phyloP scores from a whole-genome alignment of 2,797 vertebrate species.

The Presbytis comata region DNA sequence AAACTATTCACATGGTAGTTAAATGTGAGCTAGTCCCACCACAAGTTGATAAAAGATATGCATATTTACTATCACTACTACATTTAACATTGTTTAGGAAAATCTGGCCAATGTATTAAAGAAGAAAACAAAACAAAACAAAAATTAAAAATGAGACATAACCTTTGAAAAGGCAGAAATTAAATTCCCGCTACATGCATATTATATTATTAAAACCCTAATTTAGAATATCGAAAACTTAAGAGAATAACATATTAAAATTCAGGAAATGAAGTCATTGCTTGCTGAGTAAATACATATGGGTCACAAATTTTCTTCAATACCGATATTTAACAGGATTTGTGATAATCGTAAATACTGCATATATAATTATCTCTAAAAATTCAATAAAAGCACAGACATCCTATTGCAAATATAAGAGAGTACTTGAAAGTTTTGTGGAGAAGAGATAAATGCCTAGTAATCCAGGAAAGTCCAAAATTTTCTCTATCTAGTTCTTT shows the following conservation, averaged over 20 bases:
- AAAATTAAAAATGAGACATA: not conserved
- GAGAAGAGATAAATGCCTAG: not conserved
- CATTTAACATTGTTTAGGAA: not conserved
- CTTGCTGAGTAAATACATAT: not conserved
- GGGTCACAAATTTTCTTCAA: not conserved
- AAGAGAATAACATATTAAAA: not conserved
- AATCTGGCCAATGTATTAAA: not conserved
- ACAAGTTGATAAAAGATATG: not conserved
- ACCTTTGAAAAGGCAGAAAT: not conserved
- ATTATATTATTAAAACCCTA: not conserved
- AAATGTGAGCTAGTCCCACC: not conserved
- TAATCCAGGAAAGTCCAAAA: not conserved
- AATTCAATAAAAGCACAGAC: not conserved
- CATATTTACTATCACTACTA: not conserved
- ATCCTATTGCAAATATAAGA: not conserved
- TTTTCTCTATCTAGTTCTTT: not conserved
- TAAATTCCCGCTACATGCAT: not conserved
- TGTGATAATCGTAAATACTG: not conserved
- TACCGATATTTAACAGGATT: not conserved
- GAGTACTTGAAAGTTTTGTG: not conserved
- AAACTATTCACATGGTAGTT: not conserved
- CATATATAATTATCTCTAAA: not conserved
- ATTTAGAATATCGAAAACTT: not conserved
- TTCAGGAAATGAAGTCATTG: not conserved
- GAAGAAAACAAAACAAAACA: not conserved